Base-by-base conservation (phyloP, 2,888 invertebrate species). In the Panzeria rudis region DNA sequence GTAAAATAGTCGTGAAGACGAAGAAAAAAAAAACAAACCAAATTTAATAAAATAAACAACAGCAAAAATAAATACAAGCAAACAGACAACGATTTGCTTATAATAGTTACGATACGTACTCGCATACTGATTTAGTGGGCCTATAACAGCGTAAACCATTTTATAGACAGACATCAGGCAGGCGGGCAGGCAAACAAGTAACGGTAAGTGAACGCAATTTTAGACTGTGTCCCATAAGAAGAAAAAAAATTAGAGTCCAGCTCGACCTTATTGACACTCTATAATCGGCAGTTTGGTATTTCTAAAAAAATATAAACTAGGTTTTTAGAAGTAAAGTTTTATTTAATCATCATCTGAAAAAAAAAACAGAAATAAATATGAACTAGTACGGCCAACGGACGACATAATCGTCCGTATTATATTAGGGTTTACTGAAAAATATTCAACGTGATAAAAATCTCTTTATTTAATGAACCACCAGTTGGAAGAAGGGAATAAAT, bases 151-250 rank as follows among this genome's bases (percentile, higher is more conserved):
- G 73, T 61, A 84, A 80, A 69, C 59, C 47, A 68, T 81, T 71
- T 79, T 61, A 62, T 38, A 82, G 47, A 71, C 81, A 75, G 61
- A 73, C 71, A 59, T 0, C 38, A 52, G 17, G 29, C 71, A 76
- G 64, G n/a, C 38, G 62, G 61, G 20, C 50, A 73, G 56, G 78
- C 77, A 71, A 64, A 59, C 44, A 75, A 75, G 82, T 85, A 85
- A 85, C 85, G 85, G 85, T 85, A 82, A 78, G 69, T 85, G 82
- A 85, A 85, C 85, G 85, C 85, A 85, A 79, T 85, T 78, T 85
- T 75, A 71, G 71, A 71, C 75, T 79, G 82, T 64, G 80, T 82
- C 69, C 71, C 75, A 75, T 50, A 62, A 38, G 38, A 20, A 20
- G n/a, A 6, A 75, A 69, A n/a, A 68, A 77, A 85, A 78, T 41